These are phyloP conservation scores for Acholoe squamosa DNA, from an alignment of 2,888 invertebrate genomes.

Conservation along the genomic window DNA sequence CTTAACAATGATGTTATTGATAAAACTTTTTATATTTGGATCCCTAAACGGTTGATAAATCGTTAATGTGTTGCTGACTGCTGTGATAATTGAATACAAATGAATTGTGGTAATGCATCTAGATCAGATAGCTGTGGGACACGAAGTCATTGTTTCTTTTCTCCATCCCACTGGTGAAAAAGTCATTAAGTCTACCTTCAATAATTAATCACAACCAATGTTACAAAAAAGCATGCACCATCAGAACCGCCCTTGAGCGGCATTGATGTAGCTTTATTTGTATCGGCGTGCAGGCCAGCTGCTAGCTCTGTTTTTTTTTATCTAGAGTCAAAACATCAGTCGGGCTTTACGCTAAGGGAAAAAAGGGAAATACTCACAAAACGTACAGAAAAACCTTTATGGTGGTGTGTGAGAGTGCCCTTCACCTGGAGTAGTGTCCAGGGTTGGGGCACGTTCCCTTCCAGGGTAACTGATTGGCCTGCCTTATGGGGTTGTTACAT, in stretches of 20 bases:
- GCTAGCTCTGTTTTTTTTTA: not conserved
- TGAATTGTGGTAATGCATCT: not conserved
- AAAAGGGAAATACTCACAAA: not conserved
- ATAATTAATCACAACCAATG: slow-evolving; percentile 3
- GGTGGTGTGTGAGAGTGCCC: not conserved
- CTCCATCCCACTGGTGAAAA: not conserved
- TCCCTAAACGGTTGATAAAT: too few species aligned
- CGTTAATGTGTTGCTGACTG: not conserved
- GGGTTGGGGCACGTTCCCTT: not conserved
- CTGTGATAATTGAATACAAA: slow-evolving; percentile 19
- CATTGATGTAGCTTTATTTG: slow-evolving; percentile 13
- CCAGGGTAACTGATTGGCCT: not conserved
- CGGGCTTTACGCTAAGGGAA: not conserved
- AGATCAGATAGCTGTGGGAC: not conserved
- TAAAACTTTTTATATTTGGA: too few species aligned
- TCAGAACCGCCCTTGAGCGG: not conserved
- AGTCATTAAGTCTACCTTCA: slow-evolving; percentile 9
- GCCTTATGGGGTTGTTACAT: not conserved
- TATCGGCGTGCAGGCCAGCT: slow-evolving; percentile 21
- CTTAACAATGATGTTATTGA: too few species aligned
- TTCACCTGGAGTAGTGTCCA: not conserved
- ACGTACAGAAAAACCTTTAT: not conserved
- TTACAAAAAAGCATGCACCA: not conserved
- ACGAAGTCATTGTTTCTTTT: not conserved
- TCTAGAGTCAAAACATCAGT: not conserved